Percentiles rank a stretch among this genome's conserved stretches.
Conservation (phyloP, 2,888 invertebrate species). For the Hypomecis atomaria region DNA sequence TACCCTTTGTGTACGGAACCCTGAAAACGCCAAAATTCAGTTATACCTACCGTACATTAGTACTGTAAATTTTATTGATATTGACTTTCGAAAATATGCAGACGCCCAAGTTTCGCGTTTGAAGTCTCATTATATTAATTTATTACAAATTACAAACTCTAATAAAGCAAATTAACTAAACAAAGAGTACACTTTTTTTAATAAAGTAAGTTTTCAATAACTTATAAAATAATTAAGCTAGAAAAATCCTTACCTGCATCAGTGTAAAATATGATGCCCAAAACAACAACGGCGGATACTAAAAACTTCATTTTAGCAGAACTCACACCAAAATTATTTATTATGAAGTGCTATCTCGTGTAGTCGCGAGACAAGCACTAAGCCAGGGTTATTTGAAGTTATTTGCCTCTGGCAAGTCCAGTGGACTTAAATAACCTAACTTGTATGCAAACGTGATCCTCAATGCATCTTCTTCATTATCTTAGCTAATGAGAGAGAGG, state of each 20-base stretch:
- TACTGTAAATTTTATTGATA: too few relatives aligned
- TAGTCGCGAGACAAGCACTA: conserved; percentile 13
- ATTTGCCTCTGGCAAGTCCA: conserved; percentile 11
- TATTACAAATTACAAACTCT: too few relatives aligned
- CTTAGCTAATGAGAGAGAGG: conserved; percentile 51
- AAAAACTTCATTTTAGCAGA: conserved; percentile 24
- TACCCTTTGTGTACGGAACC: too few relatives aligned
- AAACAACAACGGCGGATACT: conserved; percentile 15
- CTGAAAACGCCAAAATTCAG: too few relatives aligned
- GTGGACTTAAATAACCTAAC: conserved; percentile 13
- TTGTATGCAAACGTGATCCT: conserved; percentile 15
- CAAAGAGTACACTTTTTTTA: too few relatives aligned
- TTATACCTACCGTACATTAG: too few relatives aligned
- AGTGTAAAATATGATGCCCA: conserved; percentile 11
- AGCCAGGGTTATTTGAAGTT: conserved; percentile 5
- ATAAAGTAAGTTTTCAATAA: too few relatives aligned
- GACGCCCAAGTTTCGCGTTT: too few relatives aligned
- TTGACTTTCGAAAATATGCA: too few relatives aligned
- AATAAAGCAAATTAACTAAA: too few relatives aligned
- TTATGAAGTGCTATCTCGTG: background rate
- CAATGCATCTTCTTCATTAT: conserved; percentile 35
- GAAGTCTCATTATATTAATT: too few relatives aligned
- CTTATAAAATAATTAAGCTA: background rate
- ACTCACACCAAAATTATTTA: too few relatives aligned
- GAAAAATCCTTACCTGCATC: conserved; percentile 20